Evolutionary conservation across 2,113 vertebrate species (phyloP).

Genomic region (Falcunculus frontatus): DNA sequence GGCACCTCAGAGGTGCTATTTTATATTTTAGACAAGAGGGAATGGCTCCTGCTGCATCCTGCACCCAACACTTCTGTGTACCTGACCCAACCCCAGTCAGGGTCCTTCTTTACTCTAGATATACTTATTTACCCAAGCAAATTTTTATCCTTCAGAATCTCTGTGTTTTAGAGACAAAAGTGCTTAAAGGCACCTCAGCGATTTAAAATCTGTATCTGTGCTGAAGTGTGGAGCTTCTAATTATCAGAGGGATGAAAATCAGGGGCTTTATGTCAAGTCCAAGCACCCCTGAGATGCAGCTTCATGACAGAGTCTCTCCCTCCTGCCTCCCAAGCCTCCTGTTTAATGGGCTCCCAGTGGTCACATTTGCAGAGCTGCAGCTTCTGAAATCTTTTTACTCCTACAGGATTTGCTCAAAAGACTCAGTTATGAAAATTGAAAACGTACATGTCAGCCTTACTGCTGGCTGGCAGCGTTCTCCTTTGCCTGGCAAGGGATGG

Average conservation of each 20-base stretch:
- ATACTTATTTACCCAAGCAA: background rate
- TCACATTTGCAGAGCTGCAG: background rate
- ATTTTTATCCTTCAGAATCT: background rate
- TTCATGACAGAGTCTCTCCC: background rate
- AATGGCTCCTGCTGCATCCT: background rate
- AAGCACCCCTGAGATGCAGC: background rate
- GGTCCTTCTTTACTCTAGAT: background rate
- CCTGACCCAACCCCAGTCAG: background rate
- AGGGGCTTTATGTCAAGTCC: background rate
- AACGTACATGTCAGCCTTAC: fast-evolving
- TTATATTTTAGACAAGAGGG: background rate
- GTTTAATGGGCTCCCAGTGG: background rate
- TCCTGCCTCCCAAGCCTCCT: background rate
- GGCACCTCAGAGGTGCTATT: background rate
- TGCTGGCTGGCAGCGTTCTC: background rate
- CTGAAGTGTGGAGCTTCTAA: background rate
- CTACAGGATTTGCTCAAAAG: background rate
- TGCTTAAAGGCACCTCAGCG: background rate
- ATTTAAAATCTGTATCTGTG: background rate
- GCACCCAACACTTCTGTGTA: background rate
- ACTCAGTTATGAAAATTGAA: background rate
- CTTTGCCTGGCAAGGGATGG: background rate
- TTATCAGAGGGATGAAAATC: background rate
- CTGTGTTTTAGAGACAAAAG: background rate
- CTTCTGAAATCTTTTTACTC: background rate